phyloP scores from a whole-genome alignment of 92 coral and sea anemone genomes.

The Nematostella vectensis region DNA sequence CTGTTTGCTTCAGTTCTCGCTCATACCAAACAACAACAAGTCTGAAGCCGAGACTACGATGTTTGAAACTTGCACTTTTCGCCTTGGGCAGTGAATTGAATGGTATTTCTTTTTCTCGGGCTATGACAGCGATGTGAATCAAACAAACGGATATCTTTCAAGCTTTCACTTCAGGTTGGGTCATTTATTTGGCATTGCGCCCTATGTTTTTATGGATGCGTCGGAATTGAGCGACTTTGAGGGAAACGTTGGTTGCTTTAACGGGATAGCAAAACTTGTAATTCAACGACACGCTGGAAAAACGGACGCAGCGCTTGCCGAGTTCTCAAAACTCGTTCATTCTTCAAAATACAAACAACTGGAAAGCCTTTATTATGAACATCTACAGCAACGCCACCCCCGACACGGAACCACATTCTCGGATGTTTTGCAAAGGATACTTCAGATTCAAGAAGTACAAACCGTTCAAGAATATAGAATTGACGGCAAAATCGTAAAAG shows the following conservation, averaged over 20 bases:
- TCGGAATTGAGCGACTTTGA: not conserved
- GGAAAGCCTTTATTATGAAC: constrained; percentile 37
- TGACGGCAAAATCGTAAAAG: constrained; percentile 36
- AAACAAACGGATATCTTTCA: too few relatives aligned
- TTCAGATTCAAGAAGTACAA: constrained; percentile 51
- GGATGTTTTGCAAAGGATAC: constrained; percentile 36
- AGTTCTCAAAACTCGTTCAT: constrained; percentile 28
- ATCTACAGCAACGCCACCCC: constrained; percentile 34
- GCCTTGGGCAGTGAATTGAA: too few relatives aligned
- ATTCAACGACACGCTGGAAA: constrained; percentile 8
- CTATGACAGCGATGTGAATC: too few relatives aligned
- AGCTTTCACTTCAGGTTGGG: too few relatives aligned
- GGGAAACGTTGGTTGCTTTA: constrained; percentile 32
- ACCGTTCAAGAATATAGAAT: constrained; percentile 33
- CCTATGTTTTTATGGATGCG: too few relatives aligned
- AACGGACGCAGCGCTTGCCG: constrained; percentile 13
- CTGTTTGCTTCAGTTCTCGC: too few relatives aligned
- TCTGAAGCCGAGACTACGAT: too few relatives aligned
- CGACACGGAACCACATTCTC: constrained; percentile 27
- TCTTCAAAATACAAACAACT: constrained; percentile 36
- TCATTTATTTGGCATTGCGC: too few relatives aligned
- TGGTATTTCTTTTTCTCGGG: too few relatives aligned
- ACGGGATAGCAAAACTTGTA: constrained; percentile 36
- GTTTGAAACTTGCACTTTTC: too few relatives aligned
- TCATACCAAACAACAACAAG: too few relatives aligned